These are phyloP conservation scores for Lasioglossum marginatum DNA, from an alignment of 2,888 invertebrate genomes.

Conservation along the genomic window DNA sequence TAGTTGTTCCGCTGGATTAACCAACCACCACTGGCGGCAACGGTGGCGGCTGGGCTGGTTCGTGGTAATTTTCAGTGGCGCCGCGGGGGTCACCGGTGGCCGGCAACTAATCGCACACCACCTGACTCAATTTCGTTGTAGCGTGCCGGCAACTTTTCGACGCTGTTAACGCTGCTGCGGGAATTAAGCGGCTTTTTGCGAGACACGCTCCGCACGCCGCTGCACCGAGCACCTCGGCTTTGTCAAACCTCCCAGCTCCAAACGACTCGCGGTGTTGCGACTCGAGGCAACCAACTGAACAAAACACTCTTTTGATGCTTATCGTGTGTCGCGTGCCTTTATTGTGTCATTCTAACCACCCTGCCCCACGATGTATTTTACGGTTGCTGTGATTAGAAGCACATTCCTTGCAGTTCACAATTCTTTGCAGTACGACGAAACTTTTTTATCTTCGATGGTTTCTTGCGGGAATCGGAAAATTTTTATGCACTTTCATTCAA, in stretches of 20 bases:
- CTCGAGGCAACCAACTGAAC: no score
- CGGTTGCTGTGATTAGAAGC: no score
- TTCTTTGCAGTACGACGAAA: no score
- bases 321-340: no score
- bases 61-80: conserved; percentile 4
- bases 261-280: no score
- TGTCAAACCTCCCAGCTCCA: background rate
- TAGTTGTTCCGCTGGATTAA: background rate
- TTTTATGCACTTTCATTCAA: no score
- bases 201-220: background rate
- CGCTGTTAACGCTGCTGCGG: background rate
- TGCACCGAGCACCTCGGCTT: background rate
- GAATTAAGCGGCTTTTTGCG: background rate
- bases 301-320: no score
- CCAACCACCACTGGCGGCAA: background rate
- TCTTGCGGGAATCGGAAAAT: no score
- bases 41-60: background rate
- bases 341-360: no score
- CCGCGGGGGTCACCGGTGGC: conserved; percentile 13
- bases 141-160: background rate
- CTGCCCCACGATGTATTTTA: no score
- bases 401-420: no score
- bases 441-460: no score
- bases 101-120: conserved; percentile 6
- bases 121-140: background rate